Evolutionary conservation across 2,113 vertebrate genomes (phyloP), one percentile per base, ranked within the genome.

Genomic region (Zapus hudsonius): DNA sequence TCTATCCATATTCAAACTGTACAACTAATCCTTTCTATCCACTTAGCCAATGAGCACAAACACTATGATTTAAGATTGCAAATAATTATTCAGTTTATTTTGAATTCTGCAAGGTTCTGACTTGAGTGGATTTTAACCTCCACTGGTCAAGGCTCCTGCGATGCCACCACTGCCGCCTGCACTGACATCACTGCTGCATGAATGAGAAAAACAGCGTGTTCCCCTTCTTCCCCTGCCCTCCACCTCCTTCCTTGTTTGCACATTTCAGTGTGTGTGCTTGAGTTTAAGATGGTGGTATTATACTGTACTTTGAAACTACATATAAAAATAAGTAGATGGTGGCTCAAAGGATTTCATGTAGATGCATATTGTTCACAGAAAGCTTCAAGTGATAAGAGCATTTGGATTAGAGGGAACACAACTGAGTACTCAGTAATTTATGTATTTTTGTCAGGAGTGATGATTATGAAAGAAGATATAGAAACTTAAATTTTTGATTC

Each of bases 111-210:
- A n/a, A 91, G 92, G 73, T 95, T 95, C 80, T 93, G 88, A 90
- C 83, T 94, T 88, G 9, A 93, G 92, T 87, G 64, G 94, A 87
- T 93, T 96, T 94, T 70, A 96, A 95, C 93, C 87, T 96, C 85
- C 88, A 95, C 95, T 97, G 97, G 97, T 98, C 97, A 97, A 89
- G 97, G 95, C 91, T 95, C 75, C 78, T 94, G 61, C 97, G 78
- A 93, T 87, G 90, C 66, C 96, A 36, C 96, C 95, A 91, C 96
- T 91, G 93, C 81, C 97, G 98, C 97, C 97, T 98, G 93, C 96
- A 94, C 42, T 98, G 98, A 98, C 98, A 98, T 98, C 97, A 97
- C 95, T 94, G 57, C 96, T 97, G 88, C 96, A 95, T 96, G 97
- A 98, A 97, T 97, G 97, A 97, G 96, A 95, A 97, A 94, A 96